Percentiles rank a stretch among this genome's conserved stretches.
phyloP scores from a whole-genome alignment of 1,140 invertebrate species.

The Latrodectus geometricus region DNA sequence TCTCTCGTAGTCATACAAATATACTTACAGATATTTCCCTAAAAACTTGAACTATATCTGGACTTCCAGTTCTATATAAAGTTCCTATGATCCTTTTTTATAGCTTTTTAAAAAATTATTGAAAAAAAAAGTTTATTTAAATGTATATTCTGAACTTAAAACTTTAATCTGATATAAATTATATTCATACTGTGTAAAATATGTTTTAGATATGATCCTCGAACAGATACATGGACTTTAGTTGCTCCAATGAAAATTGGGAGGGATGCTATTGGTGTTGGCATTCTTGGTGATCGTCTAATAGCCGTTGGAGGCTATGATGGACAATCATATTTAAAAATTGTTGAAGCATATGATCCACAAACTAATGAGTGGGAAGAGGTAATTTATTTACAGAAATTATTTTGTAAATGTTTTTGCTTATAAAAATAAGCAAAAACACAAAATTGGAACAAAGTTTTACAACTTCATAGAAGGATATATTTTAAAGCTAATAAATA shows the following conservation, averaged over 20 bases:
- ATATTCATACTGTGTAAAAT: background rate
- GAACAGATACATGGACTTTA: constrained; percentile 69
- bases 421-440: background rate
- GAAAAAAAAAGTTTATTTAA: too few relatives aligned
- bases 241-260: constrained; percentile 68
- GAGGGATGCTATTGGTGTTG: constrained; percentile 69
- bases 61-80: too few relatives aligned
- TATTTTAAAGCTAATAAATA: background rate
- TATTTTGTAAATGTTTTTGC: background rate
- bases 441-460: background rate
- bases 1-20: too few relatives aligned
- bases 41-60: too few relatives aligned
- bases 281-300: constrained; percentile 67
- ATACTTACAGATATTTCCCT: too few relatives aligned
- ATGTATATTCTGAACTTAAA: too few relatives aligned
- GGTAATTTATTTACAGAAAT: constrained; percentile 6
- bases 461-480: background rate
- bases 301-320: constrained; percentile 83
- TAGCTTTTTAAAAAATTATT: too few relatives aligned
- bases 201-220: constrained; percentile 68
- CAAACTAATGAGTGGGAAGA: constrained; percentile 74
- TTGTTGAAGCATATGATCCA: constrained; percentile 86
- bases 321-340: constrained; percentile 80
- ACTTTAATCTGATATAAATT: too few relatives aligned
- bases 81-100: too few relatives aligned